Evolutionary conservation across 2,797 vertebrate species (phyloP).

Genomic region (Lacerta bilineata): DNA sequence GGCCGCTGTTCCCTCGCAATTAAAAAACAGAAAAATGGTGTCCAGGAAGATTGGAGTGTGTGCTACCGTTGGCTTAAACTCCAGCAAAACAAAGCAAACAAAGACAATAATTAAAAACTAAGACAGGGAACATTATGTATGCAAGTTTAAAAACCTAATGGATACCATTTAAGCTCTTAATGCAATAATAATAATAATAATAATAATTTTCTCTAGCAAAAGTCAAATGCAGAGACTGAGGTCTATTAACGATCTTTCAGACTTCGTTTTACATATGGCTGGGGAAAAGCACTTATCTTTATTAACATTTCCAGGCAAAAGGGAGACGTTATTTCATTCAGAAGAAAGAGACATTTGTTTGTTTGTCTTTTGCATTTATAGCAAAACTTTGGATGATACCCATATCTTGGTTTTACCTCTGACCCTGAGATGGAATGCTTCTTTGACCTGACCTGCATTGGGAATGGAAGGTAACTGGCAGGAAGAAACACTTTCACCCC

Average conservation of each 20-base stretch:
- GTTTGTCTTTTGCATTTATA: neutral
- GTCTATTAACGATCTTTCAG: slow-evolving; percentile 38
- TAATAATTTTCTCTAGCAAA: neutral
- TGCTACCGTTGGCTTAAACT: neutral
- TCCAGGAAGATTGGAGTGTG: too few relatives aligned
- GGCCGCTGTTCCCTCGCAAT: too few relatives aligned
- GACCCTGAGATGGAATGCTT: neutral
- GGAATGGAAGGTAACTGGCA: too few relatives aligned
- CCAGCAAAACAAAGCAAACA: slow-evolving; percentile 27
- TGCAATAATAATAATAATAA: slow-evolving; percentile 23
- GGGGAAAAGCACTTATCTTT: slow-evolving; percentile 25
- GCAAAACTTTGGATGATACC: neutral
- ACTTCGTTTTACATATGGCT: neutral
- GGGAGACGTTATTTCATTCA: neutral
- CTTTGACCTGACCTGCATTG: too few relatives aligned
- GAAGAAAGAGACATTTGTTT: fast-evolving
- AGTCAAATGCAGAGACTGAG: slow-evolving; percentile 15
- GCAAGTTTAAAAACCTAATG: slow-evolving; percentile 27
- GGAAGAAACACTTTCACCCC: too few relatives aligned
- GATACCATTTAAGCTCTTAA: neutral
- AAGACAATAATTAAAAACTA: slow-evolving; percentile 39
- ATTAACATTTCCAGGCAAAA: slow-evolving; percentile 36
- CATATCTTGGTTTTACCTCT: neutral
- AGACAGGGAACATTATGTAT: slow-evolving; percentile 21
- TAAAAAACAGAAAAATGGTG: too few relatives aligned